phyloP scores from a whole-genome alignment of 2,888 invertebrate species.

The Lasius platythorax region DNA sequence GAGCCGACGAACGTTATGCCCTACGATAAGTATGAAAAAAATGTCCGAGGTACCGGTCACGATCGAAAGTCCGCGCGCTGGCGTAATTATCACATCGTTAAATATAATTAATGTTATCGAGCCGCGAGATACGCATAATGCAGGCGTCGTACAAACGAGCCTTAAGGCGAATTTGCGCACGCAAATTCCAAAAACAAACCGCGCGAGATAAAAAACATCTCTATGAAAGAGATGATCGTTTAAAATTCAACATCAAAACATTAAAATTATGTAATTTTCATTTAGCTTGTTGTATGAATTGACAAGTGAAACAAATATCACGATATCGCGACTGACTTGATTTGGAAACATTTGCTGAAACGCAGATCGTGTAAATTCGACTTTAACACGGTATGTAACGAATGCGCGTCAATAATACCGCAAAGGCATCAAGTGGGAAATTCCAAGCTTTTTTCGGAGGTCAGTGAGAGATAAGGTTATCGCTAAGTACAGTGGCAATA shows the following conservation, averaged over 20 bases:
- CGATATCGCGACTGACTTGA: background rate
- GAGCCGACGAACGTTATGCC: constrained; percentile 21
- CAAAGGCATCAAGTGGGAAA: background rate
- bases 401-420: background rate
- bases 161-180: constrained; percentile 31
- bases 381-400: constrained; percentile 12
- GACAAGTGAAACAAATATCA: background rate
- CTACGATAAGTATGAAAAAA: constrained; percentile 42
- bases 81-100: constrained; percentile 68
- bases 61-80: constrained; percentile 39
- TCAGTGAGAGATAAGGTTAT: background rate
- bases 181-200: background rate
- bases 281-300: background rate
- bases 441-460: background rate
- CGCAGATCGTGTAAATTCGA: constrained; percentile 6
- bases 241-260: background rate
- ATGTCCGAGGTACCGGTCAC: background rate
- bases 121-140: constrained; percentile 51
- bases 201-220: background rate
- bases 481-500: background rate
- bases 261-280: background rate
- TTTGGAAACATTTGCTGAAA: background rate
- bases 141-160: constrained; percentile 32
- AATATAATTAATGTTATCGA: constrained; percentile 72
- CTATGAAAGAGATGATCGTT: background rate